Percentiles rank a stretch among this genome's conserved stretches.
Conservation (phyloP, 2,888 invertebrate genomes). For the Stratiomys singularior region DNA sequence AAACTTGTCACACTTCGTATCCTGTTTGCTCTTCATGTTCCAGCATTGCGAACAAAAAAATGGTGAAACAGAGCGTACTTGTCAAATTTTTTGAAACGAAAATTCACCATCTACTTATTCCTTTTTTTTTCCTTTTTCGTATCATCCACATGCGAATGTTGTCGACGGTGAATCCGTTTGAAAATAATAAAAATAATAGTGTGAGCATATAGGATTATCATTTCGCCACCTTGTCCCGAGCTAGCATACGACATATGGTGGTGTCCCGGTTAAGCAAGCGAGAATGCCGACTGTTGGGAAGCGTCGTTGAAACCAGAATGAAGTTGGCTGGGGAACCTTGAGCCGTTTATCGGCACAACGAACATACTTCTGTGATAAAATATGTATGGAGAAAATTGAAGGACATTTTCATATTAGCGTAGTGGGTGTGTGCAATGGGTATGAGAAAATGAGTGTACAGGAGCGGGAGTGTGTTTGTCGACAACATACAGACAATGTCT, state of each 20-base stretch:
- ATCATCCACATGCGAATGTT: neutral
- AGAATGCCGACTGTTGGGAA: neutral
- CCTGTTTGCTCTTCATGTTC: neutral
- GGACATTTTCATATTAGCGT: neutral
- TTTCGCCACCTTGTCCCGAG: neutral
- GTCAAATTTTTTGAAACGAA: neutral
- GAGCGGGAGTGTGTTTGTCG: neutral
- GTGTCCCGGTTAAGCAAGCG: neutral
- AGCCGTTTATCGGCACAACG: neutral
- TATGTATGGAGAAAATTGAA: slow-evolving; percentile 18
- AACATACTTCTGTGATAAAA: neutral
- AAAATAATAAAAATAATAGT: slow-evolving; percentile 5
- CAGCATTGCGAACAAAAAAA: neutral
- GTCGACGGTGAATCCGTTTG: neutral
- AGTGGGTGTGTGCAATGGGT: too few relatives aligned
- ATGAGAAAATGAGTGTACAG: neutral
- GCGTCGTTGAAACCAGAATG: neutral
- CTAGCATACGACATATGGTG: too few relatives aligned
- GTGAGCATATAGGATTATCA: neutral
- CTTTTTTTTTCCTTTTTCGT: neutral
- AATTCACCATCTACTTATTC: neutral
- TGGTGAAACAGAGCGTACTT: neutral
- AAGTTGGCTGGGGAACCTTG: neutral
- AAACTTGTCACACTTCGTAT: neutral
- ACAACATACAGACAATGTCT: neutral